Evolutionary conservation across 2,797 vertebrate species (phyloP).

Genomic region (Notamacropus eugenii): DNA sequence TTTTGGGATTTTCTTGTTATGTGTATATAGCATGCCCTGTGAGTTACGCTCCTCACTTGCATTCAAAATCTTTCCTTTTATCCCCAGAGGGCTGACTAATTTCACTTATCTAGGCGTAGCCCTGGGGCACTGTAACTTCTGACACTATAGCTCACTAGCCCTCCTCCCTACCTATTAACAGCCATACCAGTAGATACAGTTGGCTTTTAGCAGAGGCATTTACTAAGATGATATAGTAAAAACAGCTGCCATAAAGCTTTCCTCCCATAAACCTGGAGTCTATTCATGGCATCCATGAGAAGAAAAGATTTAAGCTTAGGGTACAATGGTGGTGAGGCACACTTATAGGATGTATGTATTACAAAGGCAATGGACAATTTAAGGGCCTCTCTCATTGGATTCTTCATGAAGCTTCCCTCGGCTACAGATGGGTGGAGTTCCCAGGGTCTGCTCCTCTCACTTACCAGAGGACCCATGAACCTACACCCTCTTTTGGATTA

Average conservation of each 20-base stretch:
- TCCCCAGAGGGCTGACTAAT: background rate
- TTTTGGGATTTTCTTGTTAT: background rate
- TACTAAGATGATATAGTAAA: background rate
- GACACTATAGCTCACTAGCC: background rate
- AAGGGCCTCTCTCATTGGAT: background rate
- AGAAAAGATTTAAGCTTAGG: background rate
- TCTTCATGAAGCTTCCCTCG: background rate
- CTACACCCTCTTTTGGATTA: background rate
- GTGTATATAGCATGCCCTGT: background rate
- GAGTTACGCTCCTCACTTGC: background rate
- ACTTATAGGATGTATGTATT: background rate
- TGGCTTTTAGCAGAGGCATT: background rate
- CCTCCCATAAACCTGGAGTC: background rate
- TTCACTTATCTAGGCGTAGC: background rate
- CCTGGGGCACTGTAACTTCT: background rate
- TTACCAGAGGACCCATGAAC: background rate
- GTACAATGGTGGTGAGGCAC: background rate
- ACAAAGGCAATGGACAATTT: background rate
- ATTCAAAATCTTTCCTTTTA: background rate
- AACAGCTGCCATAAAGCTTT: background rate
- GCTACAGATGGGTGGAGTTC: background rate
- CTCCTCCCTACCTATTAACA: background rate
- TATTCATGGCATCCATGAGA: background rate
- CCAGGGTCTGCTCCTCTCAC: background rate
- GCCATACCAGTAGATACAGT: background rate